These are phyloP conservation scores for Gadus chalcogrammus DNA, from an alignment of 2,113 vertebrate genomes.

Conservation along the genomic window DNA sequence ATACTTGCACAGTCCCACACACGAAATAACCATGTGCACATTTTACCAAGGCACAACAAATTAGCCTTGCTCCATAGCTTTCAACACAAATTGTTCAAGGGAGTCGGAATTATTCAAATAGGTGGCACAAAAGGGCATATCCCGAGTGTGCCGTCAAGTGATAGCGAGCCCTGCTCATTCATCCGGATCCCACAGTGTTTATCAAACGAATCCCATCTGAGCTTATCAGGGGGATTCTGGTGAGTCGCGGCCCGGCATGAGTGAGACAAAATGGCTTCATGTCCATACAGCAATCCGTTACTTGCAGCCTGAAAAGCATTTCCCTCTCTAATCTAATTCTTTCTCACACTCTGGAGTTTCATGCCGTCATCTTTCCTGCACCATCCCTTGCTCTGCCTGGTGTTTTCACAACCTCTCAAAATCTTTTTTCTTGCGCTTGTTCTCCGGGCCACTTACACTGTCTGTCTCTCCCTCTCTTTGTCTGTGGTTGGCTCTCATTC, in stretches of 20 bases:
- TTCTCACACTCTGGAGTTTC: not conserved
- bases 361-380: not conserved
- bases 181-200: not conserved
- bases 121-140: slow-evolving; percentile 12
- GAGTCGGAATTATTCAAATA: slow-evolving; percentile 20
- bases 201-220: not conserved
- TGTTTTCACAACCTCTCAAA: not conserved
- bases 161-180: slow-evolving; percentile 4
- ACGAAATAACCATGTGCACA: not conserved
- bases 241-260: not conserved
- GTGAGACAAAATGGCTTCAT: not conserved
- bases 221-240: not conserved
- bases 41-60: slow-evolving; percentile 22
- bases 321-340: not conserved
- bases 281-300: not conserved
- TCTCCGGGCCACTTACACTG: too few relatives aligned
- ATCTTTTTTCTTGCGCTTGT: too few relatives aligned
- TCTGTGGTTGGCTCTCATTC: not conserved
- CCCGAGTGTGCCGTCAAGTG: not conserved
- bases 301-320: not conserved
- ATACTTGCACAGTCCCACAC: not conserved
- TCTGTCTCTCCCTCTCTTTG: not conserved
- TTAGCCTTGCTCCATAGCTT: slow-evolving; percentile 17
- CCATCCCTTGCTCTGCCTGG: not conserved
- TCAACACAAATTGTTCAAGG: slow-evolving; percentile 15